These are phyloP conservation scores for Thalassarche chlororhynchos DNA, from an alignment of 2,113 vertebrate genomes.

Conservation along the genomic window DNA sequence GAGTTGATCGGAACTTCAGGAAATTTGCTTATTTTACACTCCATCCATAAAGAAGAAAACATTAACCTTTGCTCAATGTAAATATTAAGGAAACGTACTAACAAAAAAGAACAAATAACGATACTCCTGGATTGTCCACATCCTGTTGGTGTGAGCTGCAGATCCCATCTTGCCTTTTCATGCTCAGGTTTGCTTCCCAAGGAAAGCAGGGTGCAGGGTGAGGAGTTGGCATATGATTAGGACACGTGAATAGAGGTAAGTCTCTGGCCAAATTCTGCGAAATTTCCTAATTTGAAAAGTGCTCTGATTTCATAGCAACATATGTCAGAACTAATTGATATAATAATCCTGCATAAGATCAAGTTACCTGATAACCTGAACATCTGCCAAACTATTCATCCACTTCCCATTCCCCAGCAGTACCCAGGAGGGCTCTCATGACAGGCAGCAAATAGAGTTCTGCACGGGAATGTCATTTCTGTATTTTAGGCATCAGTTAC, in stretches of 20 bases:
- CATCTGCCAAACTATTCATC: not conserved
- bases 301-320: not conserved
- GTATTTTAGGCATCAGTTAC: rapidly evolving
- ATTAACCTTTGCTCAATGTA: not conserved
- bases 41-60: not conserved
- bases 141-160: not conserved
- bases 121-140: not conserved
- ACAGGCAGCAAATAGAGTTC: not conserved
- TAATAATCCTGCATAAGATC: not conserved
- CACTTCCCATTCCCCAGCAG: not conserved
- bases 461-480: not conserved
- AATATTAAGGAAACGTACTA: not conserved
- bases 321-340: not conserved
- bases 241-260: not conserved
- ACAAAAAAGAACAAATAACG: not conserved
- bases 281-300: not conserved
- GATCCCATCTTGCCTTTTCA: not conserved
- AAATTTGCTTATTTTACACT: not conserved
- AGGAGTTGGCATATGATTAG: not conserved
- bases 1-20: not conserved
- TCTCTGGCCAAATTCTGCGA: not conserved
- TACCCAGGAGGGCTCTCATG: not conserved
- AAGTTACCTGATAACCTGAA: not conserved
- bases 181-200: not conserved
- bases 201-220: not conserved